Evolutionary conservation across 37 sponge, comb jelly and placozoan genomes (phyloP), one percentile per base, ranked within the genome.

Genomic region (Petrosia ficiformis): DNA sequence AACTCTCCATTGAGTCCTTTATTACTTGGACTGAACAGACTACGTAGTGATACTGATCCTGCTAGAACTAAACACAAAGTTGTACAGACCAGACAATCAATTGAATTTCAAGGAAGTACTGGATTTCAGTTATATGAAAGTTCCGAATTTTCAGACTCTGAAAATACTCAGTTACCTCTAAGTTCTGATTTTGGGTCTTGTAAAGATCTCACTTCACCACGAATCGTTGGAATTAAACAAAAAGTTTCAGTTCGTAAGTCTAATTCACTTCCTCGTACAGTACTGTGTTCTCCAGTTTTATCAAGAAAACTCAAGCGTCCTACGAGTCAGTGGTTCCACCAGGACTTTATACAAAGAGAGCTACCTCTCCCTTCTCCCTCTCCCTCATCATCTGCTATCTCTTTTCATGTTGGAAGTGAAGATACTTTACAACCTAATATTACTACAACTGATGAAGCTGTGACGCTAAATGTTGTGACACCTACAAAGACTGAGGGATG

Each of bases 181-280:
- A 19, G 14, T 48, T 19, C 8, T 14, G 54, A 48, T 8, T 48
- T 48, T 48, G 54, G 54, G 14, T 48, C 54, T 14, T 48, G 54
- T 48, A 8, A 48, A 8, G 54, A 48, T 8, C 54, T 48, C 54
- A 19, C 54, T 8, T 19, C 8, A 8, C 54, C 54, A 8, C 14
- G 14, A 48, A 19, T 14, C 8, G 54, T 48, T 19, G 54, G 14
- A 48, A 14, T 19, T 14, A 48, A 14, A 48, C 8, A 48, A 8
- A 48, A 19, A 14, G 8, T 14, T 5, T 8, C 63, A 8, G n/a
- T 61, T 6, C 63, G 63, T n/a, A 61, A 61, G 28, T 6, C 5
- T n/a, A 61, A 8, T 26, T 61, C 63, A n/a, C 63, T 61, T 22
- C 63, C 63, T n/a, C 63, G 63, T 5, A 26, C 63, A 26, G 63